Evolutionary conservation across 2,113 vertebrate species (phyloP).

Genomic region (Corythornis cristatus): DNA sequence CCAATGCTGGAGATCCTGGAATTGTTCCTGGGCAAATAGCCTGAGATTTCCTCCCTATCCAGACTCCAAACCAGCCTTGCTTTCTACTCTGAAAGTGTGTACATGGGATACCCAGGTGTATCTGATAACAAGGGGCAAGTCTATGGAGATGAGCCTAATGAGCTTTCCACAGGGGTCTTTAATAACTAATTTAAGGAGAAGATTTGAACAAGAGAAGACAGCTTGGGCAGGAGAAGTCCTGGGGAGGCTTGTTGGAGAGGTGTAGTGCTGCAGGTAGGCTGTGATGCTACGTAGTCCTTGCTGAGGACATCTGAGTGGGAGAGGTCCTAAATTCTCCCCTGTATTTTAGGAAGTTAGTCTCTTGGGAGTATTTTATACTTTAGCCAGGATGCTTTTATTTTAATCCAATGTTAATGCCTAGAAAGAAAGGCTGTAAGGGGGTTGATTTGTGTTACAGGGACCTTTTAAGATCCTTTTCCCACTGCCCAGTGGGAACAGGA

Average conservation of each 20-base stretch:
- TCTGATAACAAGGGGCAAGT: background rate
- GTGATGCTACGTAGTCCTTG: background rate
- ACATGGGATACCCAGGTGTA: background rate
- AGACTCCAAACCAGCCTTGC: rapidly evolving
- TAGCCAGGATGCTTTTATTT: background rate
- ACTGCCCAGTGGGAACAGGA: background rate
- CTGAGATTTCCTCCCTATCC: background rate
- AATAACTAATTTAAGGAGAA: background rate
- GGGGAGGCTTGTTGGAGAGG: rapidly evolving
- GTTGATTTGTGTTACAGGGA: background rate
- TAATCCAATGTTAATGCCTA: background rate
- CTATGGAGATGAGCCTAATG: background rate
- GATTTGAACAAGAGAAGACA: background rate
- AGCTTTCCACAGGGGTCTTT: background rate
- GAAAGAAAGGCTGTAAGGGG: background rate
- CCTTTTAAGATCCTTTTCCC: background rate
- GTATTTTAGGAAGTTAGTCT: background rate
- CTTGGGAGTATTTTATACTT: background rate
- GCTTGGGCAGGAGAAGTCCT: background rate
- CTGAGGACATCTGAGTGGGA: background rate
- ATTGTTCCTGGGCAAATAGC: rapidly evolving
- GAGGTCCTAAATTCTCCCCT: background rate
- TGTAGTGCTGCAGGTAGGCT: background rate
- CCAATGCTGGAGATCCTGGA: rapidly evolving
- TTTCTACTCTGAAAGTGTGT: background rate